phyloP scores from a whole-genome alignment of 2,113 vertebrate genomes.

The Halcyon senegalensis region DNA sequence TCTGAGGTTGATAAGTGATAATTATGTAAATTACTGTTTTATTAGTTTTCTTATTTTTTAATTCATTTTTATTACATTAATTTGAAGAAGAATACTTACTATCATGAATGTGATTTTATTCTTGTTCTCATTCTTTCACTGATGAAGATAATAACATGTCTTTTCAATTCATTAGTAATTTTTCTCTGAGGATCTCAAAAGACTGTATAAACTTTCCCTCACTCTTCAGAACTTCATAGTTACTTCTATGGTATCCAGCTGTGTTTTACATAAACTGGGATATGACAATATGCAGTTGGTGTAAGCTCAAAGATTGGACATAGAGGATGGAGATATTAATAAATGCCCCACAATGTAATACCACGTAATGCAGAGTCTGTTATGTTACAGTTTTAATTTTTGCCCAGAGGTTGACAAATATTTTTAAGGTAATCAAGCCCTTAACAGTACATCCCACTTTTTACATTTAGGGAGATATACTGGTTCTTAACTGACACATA shows the following conservation, averaged over 20 bases:
- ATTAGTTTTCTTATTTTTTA: not conserved
- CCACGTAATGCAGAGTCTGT: slow-evolving; percentile 9
- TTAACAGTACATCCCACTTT: not conserved
- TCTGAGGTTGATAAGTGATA: not conserved
- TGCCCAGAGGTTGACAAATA: slow-evolving; percentile 26
- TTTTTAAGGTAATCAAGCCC: slow-evolving; percentile 32
- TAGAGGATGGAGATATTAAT: not conserved
- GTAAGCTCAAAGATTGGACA: not conserved
- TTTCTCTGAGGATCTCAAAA: slow-evolving; percentile 65
- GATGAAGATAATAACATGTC: not conserved
- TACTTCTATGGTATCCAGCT: not conserved
- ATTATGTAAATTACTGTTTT: not conserved
- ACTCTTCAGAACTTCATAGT: slow-evolving; percentile 21
- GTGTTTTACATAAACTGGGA: slow-evolving; percentile 7
- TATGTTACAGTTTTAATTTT: slow-evolving; percentile 52
- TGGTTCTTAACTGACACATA: slow-evolving; percentile 43
- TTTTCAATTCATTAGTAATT: slow-evolving; percentile 15
- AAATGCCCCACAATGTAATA: not conserved
- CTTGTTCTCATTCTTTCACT: slow-evolving; percentile 6
- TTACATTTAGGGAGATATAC: slow-evolving; percentile 45
- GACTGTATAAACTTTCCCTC: not conserved
- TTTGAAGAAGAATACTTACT: not conserved
- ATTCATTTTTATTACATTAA: not conserved
- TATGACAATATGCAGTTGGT: not conserved
- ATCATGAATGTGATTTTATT: not conserved